Evolutionary conservation across 2,888 invertebrate genomes (phyloP).

Genomic region (Urechis unicinctus): DNA sequence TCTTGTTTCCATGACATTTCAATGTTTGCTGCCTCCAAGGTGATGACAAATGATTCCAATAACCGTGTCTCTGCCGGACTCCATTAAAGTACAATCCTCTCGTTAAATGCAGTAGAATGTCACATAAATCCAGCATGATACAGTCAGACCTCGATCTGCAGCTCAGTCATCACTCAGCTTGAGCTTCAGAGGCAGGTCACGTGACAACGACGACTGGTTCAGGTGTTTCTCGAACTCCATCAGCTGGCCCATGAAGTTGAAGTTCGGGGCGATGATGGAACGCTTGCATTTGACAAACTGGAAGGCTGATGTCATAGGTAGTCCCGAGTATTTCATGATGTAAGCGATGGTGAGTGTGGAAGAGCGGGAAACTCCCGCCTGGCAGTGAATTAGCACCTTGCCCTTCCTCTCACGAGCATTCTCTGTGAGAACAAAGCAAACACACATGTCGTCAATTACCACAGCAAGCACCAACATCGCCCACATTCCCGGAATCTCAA

Average conservation of each 20-base stretch:
- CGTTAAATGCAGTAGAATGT: too few relatives aligned
- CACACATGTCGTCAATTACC: too few relatives aligned
- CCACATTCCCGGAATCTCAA: too few relatives aligned
- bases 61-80: too few relatives aligned
- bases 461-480: too few relatives aligned
- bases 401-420: conserved; percentile 65
- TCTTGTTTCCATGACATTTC: too few relatives aligned
- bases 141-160: too few relatives aligned
- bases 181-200: not conserved
- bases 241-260: conserved; percentile 89
- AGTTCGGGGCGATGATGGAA: conserved; percentile 87
- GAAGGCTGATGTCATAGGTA: conserved; percentile 81
- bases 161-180: too few relatives aligned
- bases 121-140: too few relatives aligned
- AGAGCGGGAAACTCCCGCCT: conserved; percentile 89
- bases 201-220: conserved; percentile 24
- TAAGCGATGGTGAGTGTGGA: conserved; percentile 93
- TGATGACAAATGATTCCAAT: too few relatives aligned
- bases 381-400: conserved; percentile 85
- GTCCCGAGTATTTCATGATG: conserved; percentile 74
- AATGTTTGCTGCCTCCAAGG: too few relatives aligned
- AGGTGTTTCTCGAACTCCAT: conserved; percentile 68
- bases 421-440: conserved; percentile 59
- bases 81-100: too few relatives aligned
- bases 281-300: conserved; percentile 77